phyloP scores from a whole-genome alignment of 2,888 invertebrate species.

The Neria commutata region DNA sequence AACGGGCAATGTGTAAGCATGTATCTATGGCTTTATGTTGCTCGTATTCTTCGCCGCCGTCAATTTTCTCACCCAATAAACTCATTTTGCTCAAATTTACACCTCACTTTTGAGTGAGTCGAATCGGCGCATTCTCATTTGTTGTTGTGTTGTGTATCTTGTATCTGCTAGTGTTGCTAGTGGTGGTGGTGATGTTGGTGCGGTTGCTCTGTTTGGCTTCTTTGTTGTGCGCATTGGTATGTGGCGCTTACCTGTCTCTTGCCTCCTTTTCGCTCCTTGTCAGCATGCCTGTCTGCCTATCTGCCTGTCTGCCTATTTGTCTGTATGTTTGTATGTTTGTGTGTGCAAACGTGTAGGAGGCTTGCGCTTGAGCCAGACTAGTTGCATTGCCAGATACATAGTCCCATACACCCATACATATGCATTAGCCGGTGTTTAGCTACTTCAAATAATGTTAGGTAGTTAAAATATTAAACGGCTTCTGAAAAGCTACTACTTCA shows the following conservation, averaged over 20 bases:
- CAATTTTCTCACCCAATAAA: neutral
- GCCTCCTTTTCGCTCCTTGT: constrained; percentile 5
- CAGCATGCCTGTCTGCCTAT: constrained; percentile 15
- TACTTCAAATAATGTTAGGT: too few species aligned
- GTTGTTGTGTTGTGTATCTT: neutral
- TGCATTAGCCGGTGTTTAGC: too few species aligned
- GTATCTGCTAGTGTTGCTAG: neutral
- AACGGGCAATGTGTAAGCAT: constrained; percentile 23
- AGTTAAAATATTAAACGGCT: too few species aligned
- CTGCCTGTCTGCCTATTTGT: neutral
- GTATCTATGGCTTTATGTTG: constrained; percentile 32
- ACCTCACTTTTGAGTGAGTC: neutral
- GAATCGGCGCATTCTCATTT: neutral
- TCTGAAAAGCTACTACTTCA: too few species aligned
- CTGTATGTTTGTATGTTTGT: neutral
- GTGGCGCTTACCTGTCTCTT: constrained; percentile 29
- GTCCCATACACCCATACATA: too few species aligned
- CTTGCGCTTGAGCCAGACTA: too few species aligned
- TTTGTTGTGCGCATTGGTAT: neutral
- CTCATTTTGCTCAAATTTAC: constrained; percentile 1
- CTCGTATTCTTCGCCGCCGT: neutral
- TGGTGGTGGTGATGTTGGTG: neutral
- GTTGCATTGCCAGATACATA: too few species aligned
- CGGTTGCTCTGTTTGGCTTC: neutral
- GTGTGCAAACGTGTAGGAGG: constrained; percentile 14